phyloP scores from a whole-genome alignment of 2,888 invertebrate genomes.

The Tetheella fluctuosa region DNA sequence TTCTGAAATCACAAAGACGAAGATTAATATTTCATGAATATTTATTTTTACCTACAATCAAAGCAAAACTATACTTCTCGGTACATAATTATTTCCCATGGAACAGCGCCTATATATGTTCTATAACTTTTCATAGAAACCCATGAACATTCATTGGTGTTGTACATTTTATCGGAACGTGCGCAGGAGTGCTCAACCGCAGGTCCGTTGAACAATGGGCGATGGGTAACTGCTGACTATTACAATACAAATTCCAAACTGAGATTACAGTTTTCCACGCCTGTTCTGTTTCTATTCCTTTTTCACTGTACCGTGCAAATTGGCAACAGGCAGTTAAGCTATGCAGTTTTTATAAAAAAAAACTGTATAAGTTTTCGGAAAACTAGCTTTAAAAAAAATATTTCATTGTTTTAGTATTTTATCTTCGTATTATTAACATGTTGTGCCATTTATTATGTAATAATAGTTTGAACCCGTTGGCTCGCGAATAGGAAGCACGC shows the following conservation, averaged over 20 bases:
- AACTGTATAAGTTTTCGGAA: background rate
- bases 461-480: background rate
- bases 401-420: background rate
- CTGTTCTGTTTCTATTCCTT: constrained; percentile 43
- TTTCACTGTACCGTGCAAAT: constrained; percentile 56
- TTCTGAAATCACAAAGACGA: too few relatives aligned
- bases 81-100: background rate
- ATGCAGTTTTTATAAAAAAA: constrained; percentile 18
- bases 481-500: too few relatives aligned
- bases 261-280: constrained; percentile 73
- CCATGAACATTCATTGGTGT: constrained; percentile 42
- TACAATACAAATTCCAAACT: constrained; percentile 71
- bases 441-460: too few relatives aligned
- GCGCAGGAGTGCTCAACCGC: constrained; percentile 51
- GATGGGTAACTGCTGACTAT: constrained; percentile 55
- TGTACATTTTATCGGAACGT: constrained; percentile 45
- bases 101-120: background rate
- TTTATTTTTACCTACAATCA: too few relatives aligned
- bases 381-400: background rate
- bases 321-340: constrained; percentile 40
- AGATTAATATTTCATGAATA: too few relatives aligned
- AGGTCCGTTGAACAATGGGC: constrained; percentile 63
- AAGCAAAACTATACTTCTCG: too few relatives aligned
- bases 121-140: constrained; percentile 11
- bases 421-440: too few relatives aligned